phyloP scores from a whole-genome alignment of 2,888 invertebrate genomes.

The Lucinisca nassula region DNA sequence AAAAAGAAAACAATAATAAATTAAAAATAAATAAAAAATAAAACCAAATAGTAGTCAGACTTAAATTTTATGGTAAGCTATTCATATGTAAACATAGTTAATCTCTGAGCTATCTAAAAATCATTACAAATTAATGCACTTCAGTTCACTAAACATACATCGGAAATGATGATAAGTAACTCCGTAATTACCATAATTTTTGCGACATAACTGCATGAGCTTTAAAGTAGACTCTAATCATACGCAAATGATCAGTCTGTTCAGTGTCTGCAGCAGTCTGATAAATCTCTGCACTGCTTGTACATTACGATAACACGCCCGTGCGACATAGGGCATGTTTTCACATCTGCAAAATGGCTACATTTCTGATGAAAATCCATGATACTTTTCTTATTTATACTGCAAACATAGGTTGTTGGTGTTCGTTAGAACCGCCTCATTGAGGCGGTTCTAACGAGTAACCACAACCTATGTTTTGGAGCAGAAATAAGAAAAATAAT shows the following conservation, averaged over 20 bases:
- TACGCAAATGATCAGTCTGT: background rate
- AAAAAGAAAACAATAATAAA: background rate
- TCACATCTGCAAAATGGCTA: no score
- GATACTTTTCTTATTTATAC: no score
- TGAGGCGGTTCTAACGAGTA: no score
- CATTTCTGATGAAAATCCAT: no score
- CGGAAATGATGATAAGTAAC: background rate
- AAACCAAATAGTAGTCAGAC: background rate
- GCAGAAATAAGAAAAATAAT: no score
- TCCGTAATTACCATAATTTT: background rate
- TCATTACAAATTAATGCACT: background rate
- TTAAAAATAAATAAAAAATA: background rate
- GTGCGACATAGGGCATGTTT: no score
- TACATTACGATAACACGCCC: no score
- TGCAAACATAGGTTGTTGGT: no score
- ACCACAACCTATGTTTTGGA: no score
- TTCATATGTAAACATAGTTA: slow-evolving; percentile 2
- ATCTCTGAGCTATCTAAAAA: background rate
- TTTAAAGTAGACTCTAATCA: background rate
- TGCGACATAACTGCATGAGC: background rate
- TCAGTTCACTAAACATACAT: background rate
- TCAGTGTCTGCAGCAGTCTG: background rate
- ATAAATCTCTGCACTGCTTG: no score
- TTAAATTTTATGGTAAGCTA: background rate
- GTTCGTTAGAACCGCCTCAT: no score